These are phyloP conservation scores for Zapornia atra DNA, from an alignment of 2,113 vertebrate genomes.

Conservation along the genomic window DNA sequence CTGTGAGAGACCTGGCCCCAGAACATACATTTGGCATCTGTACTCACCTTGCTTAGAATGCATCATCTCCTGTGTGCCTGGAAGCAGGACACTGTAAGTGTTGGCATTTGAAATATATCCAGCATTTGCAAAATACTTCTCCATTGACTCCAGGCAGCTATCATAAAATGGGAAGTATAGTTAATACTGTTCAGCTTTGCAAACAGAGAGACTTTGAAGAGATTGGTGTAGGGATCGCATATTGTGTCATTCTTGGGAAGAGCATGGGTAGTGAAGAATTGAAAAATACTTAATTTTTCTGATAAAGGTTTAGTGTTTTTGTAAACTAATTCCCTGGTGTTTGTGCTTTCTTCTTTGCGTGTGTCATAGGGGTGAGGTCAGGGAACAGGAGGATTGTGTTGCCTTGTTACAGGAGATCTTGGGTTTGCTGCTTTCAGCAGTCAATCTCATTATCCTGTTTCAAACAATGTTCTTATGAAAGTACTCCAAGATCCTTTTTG, in stretches of 20 bases:
- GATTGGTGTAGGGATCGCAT: not conserved
- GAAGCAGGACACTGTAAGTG: not conserved
- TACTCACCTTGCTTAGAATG: not conserved
- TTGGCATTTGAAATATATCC: not conserved
- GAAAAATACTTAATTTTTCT: conserved; percentile 4
- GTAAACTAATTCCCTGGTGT: not conserved
- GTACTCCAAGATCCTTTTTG: conserved; percentile 30
- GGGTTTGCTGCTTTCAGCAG: conserved; percentile 36
- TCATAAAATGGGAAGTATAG: not conserved
- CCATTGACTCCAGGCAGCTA: not conserved
- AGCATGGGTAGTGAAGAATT: not conserved
- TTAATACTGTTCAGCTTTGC: not conserved
- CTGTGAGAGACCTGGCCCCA: not conserved
- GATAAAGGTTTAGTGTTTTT: not conserved
- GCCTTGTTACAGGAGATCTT: conserved; percentile 55
- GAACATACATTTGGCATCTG: not conserved
- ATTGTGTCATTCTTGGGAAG: not conserved
- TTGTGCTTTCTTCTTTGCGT: conserved; percentile 26
- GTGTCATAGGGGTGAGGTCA: conserved; percentile 44
- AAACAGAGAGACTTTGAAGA: not conserved
- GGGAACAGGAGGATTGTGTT: conserved; percentile 59
- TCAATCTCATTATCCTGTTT: conserved; percentile 54
- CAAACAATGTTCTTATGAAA: conserved; percentile 56
- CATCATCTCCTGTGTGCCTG: not conserved
- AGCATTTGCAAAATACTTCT: not conserved